Base-by-base conservation (phyloP, 2,888 invertebrate genomes). In the Metalampra italica region DNA sequence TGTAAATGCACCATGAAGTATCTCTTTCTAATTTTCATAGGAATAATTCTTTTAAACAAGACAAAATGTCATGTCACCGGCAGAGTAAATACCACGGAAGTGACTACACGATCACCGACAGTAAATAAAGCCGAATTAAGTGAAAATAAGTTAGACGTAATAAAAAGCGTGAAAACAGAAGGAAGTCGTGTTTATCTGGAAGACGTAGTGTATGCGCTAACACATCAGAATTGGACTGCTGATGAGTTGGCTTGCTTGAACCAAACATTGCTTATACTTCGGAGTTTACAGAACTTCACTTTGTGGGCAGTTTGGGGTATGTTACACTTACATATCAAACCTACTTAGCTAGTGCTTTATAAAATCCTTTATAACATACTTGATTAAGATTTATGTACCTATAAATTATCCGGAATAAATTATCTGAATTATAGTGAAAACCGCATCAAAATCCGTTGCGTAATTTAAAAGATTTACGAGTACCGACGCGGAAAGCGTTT, bases 251-350 rank as follows among this genome's bases (percentile, higher is more conserved):
- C 75, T 0, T 89, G 89, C 48, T 56, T 86, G 51, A 66, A 80
- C 30, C 71, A 80, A 32, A 85, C 86, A 1, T 56, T 81, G 29
- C 53, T 59, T n/a, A 54, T 87, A 63, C 64, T 89, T 9, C 61
- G 68, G 5, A 72, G 72, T 43, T 66, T 91, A 56, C 83, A 87
- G 58, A 91, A 91, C 60, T 87, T 90, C 51, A 91, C 91, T 0
- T 58, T 91, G 13, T 91, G 91, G 91, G 90, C 91, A 0, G 88
- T 90, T 55, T 90, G 91, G 89, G 84, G 91, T 91, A 68, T 83
- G 90, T 82, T 1, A 22, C 2, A 5, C n/a, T n/a, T n/a, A n/a
- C n/a, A n/a, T n/a, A n/a, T n/a, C n/a, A n/a, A n/a, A n/a, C n/a
- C n/a, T n/a, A n/a, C n/a, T n/a, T n/a, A n/a, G n/a, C n/a, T n/a